A percentile compares a stretch with the other conserved stretches of the same genome.
phyloP scores from a whole-genome alignment of 1,140 invertebrate genomes.

The Oncopodura yosiiana region DNA sequence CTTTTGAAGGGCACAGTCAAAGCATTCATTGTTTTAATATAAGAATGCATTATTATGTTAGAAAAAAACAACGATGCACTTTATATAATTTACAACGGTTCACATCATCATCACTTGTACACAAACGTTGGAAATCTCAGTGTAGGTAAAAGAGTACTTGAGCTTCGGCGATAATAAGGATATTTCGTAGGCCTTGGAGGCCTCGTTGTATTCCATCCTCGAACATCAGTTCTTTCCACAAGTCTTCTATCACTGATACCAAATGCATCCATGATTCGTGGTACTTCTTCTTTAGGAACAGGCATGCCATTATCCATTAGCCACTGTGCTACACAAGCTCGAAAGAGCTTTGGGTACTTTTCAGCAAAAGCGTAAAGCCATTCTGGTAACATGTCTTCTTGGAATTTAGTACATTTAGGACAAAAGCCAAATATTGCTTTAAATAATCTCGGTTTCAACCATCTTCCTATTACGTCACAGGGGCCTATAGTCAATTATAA shows the following conservation, averaged over 20 bases:
- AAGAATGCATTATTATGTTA: too few relatives aligned
- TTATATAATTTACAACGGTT: too few relatives aligned
- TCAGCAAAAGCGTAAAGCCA: constrained; percentile 20
- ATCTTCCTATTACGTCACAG: constrained; percentile 26
- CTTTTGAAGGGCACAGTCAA: too few relatives aligned
- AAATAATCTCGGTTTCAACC: constrained; percentile 24
- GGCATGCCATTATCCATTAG: constrained; percentile 20
- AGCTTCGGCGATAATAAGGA: too few relatives aligned
- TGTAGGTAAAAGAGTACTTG: too few relatives aligned
- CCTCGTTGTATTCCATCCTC: too few relatives aligned
- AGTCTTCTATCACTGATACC: constrained; percentile 11
- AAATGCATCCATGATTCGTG: constrained; percentile 15
- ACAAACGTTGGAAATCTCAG: too few relatives aligned
- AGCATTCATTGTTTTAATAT: too few relatives aligned
- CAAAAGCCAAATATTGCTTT: constrained; percentile 14
- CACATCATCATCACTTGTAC: too few relatives aligned
- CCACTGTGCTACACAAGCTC: constrained; percentile 18
- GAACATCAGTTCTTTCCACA: constrained; percentile 2
- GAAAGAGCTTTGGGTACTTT: constrained; percentile 18
- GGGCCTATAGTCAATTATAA: too few relatives aligned
- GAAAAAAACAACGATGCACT: too few relatives aligned
- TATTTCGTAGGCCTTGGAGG: too few relatives aligned
- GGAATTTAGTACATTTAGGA: constrained; percentile 12
- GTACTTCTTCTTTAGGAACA: constrained; percentile 14
- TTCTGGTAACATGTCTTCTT: constrained; percentile 18